Percentiles rank a stretch among this genome's conserved stretches.
phyloP scores from a whole-genome alignment of 1,140 invertebrate genomes.

The Mylabris phalerata region DNA sequence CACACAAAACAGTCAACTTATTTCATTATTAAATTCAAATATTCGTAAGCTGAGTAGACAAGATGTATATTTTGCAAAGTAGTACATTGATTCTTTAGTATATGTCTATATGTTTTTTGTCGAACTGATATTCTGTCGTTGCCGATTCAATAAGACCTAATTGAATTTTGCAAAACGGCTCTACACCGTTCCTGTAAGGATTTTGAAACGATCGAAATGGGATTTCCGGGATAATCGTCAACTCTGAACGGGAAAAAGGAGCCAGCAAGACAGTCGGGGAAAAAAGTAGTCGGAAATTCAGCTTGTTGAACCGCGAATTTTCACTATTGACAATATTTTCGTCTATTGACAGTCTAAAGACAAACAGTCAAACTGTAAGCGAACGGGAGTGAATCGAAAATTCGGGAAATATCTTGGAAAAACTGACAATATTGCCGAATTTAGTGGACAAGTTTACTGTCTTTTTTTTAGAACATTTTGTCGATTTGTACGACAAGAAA shows the following conservation, averaged over 20 bases:
- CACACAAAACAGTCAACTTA: too few species aligned
- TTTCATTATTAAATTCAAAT: too few species aligned
- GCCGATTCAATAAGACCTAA: neutral
- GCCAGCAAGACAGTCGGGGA: neutral
- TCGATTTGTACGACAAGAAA: too few species aligned
- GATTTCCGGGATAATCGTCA: slow-evolving; percentile 13
- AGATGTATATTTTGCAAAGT: too few species aligned
- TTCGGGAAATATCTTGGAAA: slow-evolving; percentile 5
- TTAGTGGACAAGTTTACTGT: neutral
- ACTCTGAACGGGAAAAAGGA: neutral
- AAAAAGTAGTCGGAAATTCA: slow-evolving; percentile 5
- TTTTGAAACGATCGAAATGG: slow-evolving; percentile 12
- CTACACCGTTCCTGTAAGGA: slow-evolving; percentile 4
- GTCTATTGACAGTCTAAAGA: neutral
- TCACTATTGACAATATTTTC: slow-evolving; percentile 9
- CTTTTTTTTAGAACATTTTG: too few species aligned
- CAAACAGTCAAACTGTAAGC: too few species aligned
- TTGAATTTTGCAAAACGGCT: slow-evolving; percentile 12
- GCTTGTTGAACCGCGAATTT: slow-evolving; percentile 11
- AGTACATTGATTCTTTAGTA: too few species aligned
- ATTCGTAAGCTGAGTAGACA: too few species aligned
- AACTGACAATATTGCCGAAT: slow-evolving; percentile 11
- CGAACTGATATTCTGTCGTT: too few species aligned
- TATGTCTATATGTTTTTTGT: too few species aligned
- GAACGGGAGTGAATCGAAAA: too few species aligned